Base-by-base conservation (phyloP, 92 coral and sea anemone species). In the Diadumene lineata region DNA sequence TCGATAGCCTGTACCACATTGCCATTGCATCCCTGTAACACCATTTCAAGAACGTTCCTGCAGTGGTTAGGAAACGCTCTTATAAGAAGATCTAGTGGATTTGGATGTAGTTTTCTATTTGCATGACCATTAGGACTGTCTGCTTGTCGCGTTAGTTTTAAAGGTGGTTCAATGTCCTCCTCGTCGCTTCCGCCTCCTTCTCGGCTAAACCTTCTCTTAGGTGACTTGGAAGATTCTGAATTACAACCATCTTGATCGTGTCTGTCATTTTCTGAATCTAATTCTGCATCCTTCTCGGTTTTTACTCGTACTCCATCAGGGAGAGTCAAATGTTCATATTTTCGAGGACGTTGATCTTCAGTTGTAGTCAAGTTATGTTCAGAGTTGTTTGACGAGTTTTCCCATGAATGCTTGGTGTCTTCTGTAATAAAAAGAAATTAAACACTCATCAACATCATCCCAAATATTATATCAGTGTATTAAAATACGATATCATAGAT, bases 1-100 rank as follows among this genome's bases (percentile, higher is more conserved):
- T 96, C 99, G 34, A 96, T 96, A 10, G 99, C 97, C 78, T 96
- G 99, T 4, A 96, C 99, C 6, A 96, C 99, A 62, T 96, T 96
- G 0, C 99, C 97, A 13, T 90, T 97, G 43, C 99, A 96, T 0
- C 99, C 99, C 60, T 93, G 99, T 34, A 92, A 85, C 26, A 96
- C 97, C 64, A 90, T 79, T 76, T 96, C 97, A 46, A 96, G 87
- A 13, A 96, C 99, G 25, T 86, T 92, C 38, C 92, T 87, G 76
- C 97, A 92, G 78, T 96, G 99, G 34, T 81, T 90, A 7, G 99
- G 99, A 77, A 96, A 96, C 2, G 99, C 97, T 60, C 97, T 86
- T 19, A 85, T 71, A 23, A 96, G 74, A 46, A 96, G 69, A 0
- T 88, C 94, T 84, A 96, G 85, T 16, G 99, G 99, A 46, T 96